A percentile compares a stretch with the other conserved stretches of the same genome.
phyloP scores from a whole-genome alignment of 2,797 vertebrate species.

The Myiotriccus ornatus region DNA sequence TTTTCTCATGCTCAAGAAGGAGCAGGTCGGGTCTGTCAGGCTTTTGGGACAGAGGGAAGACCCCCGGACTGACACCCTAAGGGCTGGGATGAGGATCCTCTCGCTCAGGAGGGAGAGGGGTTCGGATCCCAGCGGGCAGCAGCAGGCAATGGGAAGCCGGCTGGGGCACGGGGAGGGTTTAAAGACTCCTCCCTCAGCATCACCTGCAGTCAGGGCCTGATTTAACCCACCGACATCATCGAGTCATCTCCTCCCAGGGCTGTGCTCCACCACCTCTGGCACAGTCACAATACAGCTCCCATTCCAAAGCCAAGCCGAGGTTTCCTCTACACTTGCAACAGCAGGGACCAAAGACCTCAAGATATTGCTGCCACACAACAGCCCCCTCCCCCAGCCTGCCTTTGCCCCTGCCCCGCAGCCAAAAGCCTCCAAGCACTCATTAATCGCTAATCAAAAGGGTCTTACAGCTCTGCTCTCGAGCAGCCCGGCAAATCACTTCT shows the following conservation, averaged over 20 bases:
- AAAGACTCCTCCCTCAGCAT: background rate
- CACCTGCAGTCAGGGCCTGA: background rate
- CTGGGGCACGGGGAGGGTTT: background rate
- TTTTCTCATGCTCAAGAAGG: background rate
- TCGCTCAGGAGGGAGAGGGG: background rate
- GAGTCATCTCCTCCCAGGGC: fast-evolving
- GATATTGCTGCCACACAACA: background rate
- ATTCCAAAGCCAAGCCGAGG: background rate
- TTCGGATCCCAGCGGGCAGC: background rate
- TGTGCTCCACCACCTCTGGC: fast-evolving
- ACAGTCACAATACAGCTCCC: background rate
- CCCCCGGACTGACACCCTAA: background rate
- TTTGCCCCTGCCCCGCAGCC: background rate
- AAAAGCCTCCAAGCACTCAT: background rate
- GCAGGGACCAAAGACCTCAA: background rate
- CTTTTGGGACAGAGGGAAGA: background rate
- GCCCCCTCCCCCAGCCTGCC: background rate
- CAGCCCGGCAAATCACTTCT: background rate
- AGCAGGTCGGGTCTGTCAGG: background rate
- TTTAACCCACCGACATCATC: fast-evolving
- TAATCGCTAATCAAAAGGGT: background rate
- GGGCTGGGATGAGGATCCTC: background rate
- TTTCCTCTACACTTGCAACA: background rate
- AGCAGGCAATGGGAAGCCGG: background rate
- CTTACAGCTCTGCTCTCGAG: background rate